phyloP scores from a whole-genome alignment of 1,140 invertebrate species.

The Aphaenogaster rudis region DNA sequence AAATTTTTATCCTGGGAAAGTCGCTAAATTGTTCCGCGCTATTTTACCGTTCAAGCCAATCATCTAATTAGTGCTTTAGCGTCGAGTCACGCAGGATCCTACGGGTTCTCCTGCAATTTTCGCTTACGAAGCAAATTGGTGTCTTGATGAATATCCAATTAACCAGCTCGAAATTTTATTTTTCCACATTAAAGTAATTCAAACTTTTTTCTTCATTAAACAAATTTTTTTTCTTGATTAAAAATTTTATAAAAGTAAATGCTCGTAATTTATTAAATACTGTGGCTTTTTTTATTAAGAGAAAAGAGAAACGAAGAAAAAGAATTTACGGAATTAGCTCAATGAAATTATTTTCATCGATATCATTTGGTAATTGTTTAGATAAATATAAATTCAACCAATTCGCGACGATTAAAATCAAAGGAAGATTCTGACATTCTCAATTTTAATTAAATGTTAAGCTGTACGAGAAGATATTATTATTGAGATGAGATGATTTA shows the following conservation, averaged over 20 bases:
- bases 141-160: constrained; percentile 17
- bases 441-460: constrained; percentile 20
- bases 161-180: constrained; percentile 28
- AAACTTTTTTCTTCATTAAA: background rate
- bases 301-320: background rate
- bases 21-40: constrained; percentile 53
- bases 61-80: constrained; percentile 50
- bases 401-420: background rate
- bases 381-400: background rate
- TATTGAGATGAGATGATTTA: constrained; percentile 16
- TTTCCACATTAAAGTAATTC: background rate
- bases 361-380: background rate
- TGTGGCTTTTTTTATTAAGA: background rate
- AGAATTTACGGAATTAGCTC: background rate
- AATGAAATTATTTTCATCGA: background rate
- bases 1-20: constrained; percentile 56
- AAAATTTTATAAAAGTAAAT: background rate
- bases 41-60: constrained; percentile 51
- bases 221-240: too few relatives aligned
- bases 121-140: background rate
- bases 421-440: background rate
- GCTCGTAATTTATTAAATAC: background rate
- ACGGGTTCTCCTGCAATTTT: background rate
- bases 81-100: constrained; percentile 23
- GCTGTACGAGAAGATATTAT: background rate